A percentile compares a stretch with the other conserved stretches of the same genome.
Conservation (phyloP, 2,113 vertebrate species). For the Neomonachus schauinslandi region DNA sequence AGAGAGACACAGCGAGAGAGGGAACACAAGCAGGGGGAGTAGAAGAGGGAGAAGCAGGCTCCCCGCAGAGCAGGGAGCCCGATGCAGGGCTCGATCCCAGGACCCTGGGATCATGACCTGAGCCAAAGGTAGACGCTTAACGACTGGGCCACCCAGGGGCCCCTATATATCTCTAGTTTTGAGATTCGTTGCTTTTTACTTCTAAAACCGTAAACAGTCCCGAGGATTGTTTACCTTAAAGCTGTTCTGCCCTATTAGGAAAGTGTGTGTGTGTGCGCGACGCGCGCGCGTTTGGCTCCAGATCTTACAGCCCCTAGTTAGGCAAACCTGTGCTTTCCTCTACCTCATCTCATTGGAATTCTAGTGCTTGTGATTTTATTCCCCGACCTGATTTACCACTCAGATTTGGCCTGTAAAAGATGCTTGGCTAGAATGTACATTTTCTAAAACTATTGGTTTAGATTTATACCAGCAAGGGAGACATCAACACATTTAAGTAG, state of each 20-base stretch:
- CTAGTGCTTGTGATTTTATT: not conserved
- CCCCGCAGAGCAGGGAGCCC: no score
- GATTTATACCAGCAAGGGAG: slow-evolving; percentile 12
- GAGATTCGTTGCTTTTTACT: slow-evolving; percentile 26
- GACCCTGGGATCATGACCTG: no score
- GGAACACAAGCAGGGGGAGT: no score
- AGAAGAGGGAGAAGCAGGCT: no score
- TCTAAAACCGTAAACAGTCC: slow-evolving; percentile 17
- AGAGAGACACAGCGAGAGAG: no score
- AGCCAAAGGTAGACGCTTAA: no score
- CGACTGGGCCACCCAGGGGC: no score
- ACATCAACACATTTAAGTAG: not conserved
- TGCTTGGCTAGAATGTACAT: slow-evolving; percentile 41
- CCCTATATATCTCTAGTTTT: slow-evolving; percentile 22
- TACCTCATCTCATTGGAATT: slow-evolving; percentile 54
- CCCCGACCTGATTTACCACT: not conserved
- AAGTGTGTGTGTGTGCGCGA: no score
- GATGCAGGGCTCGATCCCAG: no score
- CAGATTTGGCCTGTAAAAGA: not conserved
- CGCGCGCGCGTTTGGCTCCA: not conserved
- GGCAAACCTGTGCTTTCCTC: not conserved
- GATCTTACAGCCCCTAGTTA: not conserved
- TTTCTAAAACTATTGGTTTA: slow-evolving; percentile 36
- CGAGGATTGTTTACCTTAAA: slow-evolving; percentile 11
- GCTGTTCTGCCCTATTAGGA: not conserved